phyloP scores from a whole-genome alignment of 2,797 vertebrate genomes.

The Apogon talboti region DNA sequence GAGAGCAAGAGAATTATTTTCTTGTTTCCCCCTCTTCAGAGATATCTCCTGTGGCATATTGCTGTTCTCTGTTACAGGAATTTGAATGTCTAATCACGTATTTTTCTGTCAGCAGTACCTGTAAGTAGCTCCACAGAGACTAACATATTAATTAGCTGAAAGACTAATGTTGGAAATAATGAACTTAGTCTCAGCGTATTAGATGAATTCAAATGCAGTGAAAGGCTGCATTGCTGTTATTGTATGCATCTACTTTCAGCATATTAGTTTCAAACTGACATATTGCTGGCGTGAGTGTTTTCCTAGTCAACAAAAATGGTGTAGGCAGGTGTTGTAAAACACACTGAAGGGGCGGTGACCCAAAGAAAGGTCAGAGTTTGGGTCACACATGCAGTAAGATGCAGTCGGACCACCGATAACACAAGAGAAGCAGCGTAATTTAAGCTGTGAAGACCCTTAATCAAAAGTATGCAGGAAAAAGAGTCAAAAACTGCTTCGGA shows the following conservation, averaged over 20 bases:
- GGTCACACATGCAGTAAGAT: conserved; percentile 54
- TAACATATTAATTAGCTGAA: conserved; percentile 13
- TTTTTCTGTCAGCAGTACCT: conserved; percentile 46
- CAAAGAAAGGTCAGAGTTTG: conserved; percentile 10
- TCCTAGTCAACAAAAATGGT: conserved; percentile 26
- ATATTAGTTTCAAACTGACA: neutral
- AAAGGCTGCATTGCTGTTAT: conserved; percentile 11
- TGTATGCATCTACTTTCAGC: conserved; percentile 6
- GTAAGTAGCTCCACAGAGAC: conserved; percentile 51
- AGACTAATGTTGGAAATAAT: conserved; percentile 20
- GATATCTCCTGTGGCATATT: conserved; percentile 86
- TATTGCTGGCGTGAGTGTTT: neutral
- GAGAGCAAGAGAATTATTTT: conserved; percentile 88
- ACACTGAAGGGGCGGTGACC: conserved; percentile 35
- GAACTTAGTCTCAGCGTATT: conserved; percentile 16
- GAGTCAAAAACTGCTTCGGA: neutral
- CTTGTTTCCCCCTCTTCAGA: conserved; percentile 88
- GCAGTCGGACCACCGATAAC: conserved; percentile 57
- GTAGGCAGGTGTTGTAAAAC: conserved; percentile 58
- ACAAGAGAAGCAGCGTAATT: conserved; percentile 38
- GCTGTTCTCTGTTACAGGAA: conserved; percentile 68
- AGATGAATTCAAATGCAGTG: conserved; percentile 15
- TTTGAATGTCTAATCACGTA: conserved; percentile 41
- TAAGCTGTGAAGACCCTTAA: conserved; percentile 22
- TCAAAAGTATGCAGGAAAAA: conserved; percentile 5